Evolutionary conservation across 2,797 vertebrate genomes (phyloP).

Genomic region (Nannoperca obscura): DNA sequence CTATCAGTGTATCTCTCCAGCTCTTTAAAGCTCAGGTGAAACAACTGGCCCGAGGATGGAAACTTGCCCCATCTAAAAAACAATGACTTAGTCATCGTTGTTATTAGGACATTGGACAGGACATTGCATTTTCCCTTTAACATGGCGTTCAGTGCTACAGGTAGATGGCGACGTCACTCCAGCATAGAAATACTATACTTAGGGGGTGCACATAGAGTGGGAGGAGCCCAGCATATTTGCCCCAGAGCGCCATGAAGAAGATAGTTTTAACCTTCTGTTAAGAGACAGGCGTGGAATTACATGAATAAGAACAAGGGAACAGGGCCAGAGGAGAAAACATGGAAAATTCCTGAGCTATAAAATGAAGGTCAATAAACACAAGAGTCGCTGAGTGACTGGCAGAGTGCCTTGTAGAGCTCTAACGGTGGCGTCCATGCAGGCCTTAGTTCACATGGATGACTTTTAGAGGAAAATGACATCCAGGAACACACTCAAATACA

Average conservation of each 20-base stretch:
- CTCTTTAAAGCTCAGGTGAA: neutral
- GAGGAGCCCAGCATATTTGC: neutral
- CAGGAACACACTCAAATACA: neutral
- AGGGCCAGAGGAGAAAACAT: slow-evolving; percentile 21
- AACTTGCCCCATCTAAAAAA: neutral
- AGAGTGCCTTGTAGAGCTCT: slow-evolving; percentile 10
- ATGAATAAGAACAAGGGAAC: slow-evolving; percentile 8
- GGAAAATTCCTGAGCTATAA: slow-evolving; percentile 47
- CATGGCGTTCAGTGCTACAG: neutral
- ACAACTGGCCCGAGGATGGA: neutral
- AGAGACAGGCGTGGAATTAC: neutral
- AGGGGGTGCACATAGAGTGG: neutral
- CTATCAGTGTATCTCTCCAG: neutral
- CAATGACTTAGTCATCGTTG: neutral
- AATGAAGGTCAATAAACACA: slow-evolving; percentile 46
- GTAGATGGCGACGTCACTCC: too few species aligned
- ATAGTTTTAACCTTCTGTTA: neutral
- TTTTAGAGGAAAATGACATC: slow-evolving; percentile 8
- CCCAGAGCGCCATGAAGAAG: neutral
- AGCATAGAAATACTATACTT: neutral
- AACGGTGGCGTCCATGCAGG: neutral
- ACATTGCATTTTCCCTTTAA: neutral
- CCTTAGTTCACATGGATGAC: slow-evolving; percentile 26
- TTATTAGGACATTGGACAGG: neutral
- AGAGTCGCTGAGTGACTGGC: slow-evolving; percentile 31